phyloP scores from a whole-genome alignment of 1,140 invertebrate genomes.

The Bombus huntii region DNA sequence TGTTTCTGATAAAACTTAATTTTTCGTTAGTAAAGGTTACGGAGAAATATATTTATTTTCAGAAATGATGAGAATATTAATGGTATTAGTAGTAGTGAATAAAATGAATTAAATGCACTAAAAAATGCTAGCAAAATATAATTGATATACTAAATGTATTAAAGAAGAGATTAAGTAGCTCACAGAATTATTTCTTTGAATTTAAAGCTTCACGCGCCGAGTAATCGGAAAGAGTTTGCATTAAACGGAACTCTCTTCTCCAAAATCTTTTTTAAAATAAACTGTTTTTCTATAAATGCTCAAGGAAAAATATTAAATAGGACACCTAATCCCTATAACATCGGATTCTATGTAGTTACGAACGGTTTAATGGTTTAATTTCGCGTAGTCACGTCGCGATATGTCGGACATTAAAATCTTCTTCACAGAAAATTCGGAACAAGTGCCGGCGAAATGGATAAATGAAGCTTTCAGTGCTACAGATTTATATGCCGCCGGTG shows the following conservation, averaged over 20 bases:
- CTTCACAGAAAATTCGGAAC: neutral
- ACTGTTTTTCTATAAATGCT: neutral
- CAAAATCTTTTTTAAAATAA: neutral
- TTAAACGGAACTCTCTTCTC: too few species aligned
- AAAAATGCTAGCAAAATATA: neutral
- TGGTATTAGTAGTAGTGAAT: neutral
- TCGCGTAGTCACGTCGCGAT: neutral
- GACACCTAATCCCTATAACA: neutral
- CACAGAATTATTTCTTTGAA: neutral
- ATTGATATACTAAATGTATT: neutral
- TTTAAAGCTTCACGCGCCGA: too few species aligned
- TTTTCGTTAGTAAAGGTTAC: too few species aligned
- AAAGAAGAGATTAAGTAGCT: neutral
- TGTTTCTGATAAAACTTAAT: neutral
- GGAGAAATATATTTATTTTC: neutral
- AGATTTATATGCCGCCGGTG: neutral
- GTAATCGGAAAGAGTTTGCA: neutral
- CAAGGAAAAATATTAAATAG: neutral
- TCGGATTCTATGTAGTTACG: neutral
- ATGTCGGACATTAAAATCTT: neutral
- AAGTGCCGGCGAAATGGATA: neutral
- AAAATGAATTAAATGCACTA: neutral
- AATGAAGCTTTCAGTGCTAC: neutral
- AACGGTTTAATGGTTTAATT: neutral
- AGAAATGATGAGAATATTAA: neutral